These are phyloP conservation scores for Esox lucius DNA, from an alignment of 2,797 vertebrate species.

Conservation along the genomic window DNA sequence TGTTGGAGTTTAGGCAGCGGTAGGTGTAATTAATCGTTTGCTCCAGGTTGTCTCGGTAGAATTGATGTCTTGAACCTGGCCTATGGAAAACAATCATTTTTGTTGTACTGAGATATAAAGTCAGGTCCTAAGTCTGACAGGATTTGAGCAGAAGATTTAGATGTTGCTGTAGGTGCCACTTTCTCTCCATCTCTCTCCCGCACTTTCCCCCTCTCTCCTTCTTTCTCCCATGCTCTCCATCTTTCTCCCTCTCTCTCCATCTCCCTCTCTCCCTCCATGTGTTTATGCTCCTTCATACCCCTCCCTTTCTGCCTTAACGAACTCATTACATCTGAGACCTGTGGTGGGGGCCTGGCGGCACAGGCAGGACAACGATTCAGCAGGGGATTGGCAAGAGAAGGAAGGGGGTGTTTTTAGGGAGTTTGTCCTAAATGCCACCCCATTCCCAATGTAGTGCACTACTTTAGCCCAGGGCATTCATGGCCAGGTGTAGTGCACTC, in stretches of 20 bases:
- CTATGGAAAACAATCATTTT: no score
- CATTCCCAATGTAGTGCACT: neutral
- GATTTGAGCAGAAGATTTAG: no score
- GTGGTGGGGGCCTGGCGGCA: conserved; percentile 9
- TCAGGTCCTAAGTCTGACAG: no score
- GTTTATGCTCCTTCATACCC: no score
- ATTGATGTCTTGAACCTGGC: no score
- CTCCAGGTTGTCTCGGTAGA: no score
- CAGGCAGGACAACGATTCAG: conserved; percentile 49
- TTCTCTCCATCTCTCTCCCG: neutral
- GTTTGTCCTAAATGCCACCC: neutral
- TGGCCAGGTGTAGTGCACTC: neutral
- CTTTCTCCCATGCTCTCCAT: conserved; percentile 37
- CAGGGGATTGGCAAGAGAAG: conserved; percentile 16
- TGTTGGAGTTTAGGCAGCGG: no score
- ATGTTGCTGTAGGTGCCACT: no score
- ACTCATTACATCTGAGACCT: no score
- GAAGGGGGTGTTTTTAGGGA: neutral
- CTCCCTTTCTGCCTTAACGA: no score
- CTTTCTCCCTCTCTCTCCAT: conserved; percentile 21
- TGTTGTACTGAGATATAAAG: no score
- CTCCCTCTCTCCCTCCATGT: neutral
- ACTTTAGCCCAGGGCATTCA: neutral
- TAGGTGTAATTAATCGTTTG: no score
- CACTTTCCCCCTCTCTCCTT: neutral